Percentiles rank a stretch among this genome's conserved stretches.
phyloP scores from a whole-genome alignment of 2,888 invertebrate genomes.

The Drosophila mayaguana region DNA sequence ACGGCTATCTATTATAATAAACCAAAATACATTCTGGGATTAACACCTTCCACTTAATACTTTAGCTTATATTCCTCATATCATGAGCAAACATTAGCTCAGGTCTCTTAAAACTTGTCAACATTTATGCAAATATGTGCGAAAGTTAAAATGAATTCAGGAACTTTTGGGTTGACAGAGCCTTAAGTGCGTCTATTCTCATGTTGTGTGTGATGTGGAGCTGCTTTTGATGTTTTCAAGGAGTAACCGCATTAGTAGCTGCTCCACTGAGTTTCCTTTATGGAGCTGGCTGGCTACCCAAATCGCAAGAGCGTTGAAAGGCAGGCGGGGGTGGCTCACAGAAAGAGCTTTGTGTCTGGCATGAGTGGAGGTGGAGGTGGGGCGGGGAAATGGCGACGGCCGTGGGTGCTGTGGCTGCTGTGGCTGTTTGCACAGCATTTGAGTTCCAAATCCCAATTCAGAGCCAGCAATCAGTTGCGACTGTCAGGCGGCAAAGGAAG shows the following conservation, averaged over 20 bases:
- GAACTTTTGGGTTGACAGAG: conserved; percentile 12
- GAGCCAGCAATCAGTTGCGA: conserved; percentile 84
- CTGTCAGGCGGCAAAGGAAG: conserved; percentile 84
- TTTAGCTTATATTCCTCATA: neutral
- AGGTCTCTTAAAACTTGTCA: neutral
- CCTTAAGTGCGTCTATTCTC: conserved; percentile 12
- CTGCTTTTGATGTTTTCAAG: conserved; percentile 21
- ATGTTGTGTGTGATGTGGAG: neutral
- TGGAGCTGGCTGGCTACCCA: conserved; percentile 33
- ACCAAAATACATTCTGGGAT: neutral
- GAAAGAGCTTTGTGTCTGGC: conserved; percentile 44
- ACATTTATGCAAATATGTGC: conserved; percentile 9
- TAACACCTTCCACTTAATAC: neutral
- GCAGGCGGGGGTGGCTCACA: conserved; percentile 35
- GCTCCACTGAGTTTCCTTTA: conserved; percentile 64
- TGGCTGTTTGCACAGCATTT: conserved; percentile 62
- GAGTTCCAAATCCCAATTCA: conserved; percentile 82
- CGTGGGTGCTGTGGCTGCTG: conserved; percentile 19
- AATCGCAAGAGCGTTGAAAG: conserved; percentile 26
- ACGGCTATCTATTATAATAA: neutral
- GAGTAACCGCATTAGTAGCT: conserved; percentile 45
- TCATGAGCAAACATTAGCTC: neutral
- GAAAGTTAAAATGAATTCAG: conserved; percentile 15
- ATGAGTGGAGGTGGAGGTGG: conserved; percentile 24
- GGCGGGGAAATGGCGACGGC: conserved; percentile 20